Conservation (phyloP, 1,140 invertebrate species). For the silkworm (Bombyx mori) region ASM3026992v2 NC_085125.1:12788501-12789000, state of each 20-base stretch:
- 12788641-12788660: too few relatives aligned
- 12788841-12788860: conserved; percentile 19
- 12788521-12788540: too few relatives aligned
- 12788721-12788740: background rate
- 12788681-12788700: too few relatives aligned
- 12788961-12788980: background rate
- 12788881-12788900: conserved; percentile 49
- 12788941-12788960: conserved; percentile 47
- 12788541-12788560: too few relatives aligned
- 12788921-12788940: conserved; percentile 49
- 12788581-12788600: too few relatives aligned
- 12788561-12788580: too few relatives aligned
- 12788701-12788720: too few relatives aligned
- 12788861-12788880: conserved; percentile 33
- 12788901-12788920: conserved; percentile 39
- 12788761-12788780: conserved; percentile 37
- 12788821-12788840: conserved; percentile 38
- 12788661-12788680: too few relatives aligned
- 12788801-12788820: conserved; percentile 50
- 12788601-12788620: too few relatives aligned
- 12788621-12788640: too few relatives aligned
- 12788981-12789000: too few relatives aligned
- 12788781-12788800: conserved; percentile 59
- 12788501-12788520: too few relatives aligned
- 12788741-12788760: conserved; percentile 41